Conservation (phyloP, 2,888 invertebrate species). For the Biston betularia region DNA sequence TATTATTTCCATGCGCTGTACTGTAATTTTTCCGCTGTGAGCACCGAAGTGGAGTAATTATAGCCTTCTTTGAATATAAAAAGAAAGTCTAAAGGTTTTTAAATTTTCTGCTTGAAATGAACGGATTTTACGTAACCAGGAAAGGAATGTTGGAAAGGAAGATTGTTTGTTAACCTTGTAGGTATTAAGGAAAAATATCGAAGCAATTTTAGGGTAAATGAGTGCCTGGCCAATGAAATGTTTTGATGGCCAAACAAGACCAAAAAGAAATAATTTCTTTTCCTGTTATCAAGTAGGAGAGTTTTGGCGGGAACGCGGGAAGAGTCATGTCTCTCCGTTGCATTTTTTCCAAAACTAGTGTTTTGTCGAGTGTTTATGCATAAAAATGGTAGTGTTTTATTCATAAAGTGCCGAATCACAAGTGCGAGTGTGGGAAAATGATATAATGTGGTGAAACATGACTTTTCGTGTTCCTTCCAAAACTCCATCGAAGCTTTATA, state of each 20-base stretch:
- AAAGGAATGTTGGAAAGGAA: not conserved
- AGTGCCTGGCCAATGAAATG: not conserved
- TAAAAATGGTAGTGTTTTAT: too few relatives aligned
- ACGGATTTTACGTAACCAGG: slow-evolving; percentile 10
- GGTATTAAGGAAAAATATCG: slow-evolving; percentile 9
- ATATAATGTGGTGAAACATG: too few relatives aligned
- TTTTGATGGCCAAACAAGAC: not conserved
- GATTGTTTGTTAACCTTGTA: slow-evolving; percentile 14
- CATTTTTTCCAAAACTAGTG: too few relatives aligned
- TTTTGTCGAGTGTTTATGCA: too few relatives aligned
- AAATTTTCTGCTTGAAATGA: slow-evolving; percentile 16
- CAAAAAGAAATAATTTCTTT: not conserved
- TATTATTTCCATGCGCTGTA: not conserved
- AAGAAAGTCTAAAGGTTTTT: slow-evolving; percentile 13
- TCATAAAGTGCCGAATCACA: too few relatives aligned
- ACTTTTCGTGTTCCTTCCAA: too few relatives aligned
- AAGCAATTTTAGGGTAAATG: not conserved
- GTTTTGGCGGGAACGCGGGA: too few relatives aligned
- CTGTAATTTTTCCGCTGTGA: slow-evolving; percentile 19
- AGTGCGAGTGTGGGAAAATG: too few relatives aligned
- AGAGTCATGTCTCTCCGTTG: too few relatives aligned
- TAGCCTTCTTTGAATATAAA: slow-evolving; percentile 8
- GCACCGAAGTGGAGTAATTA: slow-evolving; percentile 23
- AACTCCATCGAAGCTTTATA: too few relatives aligned
- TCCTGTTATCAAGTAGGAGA: not conserved